Conservation (phyloP, 1,140 invertebrate species). For the Ceratina calcarata region DNA sequence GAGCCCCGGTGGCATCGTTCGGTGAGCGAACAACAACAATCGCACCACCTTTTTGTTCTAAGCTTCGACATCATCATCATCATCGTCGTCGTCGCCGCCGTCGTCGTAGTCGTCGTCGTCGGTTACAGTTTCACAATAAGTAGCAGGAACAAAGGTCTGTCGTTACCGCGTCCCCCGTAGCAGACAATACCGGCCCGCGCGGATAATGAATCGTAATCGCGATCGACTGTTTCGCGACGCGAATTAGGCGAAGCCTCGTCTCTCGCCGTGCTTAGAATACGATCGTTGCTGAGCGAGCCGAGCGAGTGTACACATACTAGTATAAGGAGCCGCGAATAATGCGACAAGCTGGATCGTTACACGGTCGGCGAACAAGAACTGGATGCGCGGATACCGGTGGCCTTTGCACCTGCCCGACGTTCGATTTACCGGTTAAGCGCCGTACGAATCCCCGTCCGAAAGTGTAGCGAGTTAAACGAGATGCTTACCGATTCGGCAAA, state of each 20-base stretch:
- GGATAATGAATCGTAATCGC: slow-evolving; percentile 63
- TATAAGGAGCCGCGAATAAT: slow-evolving; percentile 51
- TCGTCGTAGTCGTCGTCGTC: slow-evolving; percentile 12
- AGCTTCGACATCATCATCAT: not conserved
- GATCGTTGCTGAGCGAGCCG: slow-evolving; percentile 37
- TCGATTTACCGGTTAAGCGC: slow-evolving; percentile 45
- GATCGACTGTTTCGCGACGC: slow-evolving; percentile 40
- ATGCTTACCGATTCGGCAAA: too few species aligned
- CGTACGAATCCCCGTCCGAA: not conserved
- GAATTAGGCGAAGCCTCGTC: slow-evolving; percentile 54
- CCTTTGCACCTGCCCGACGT: slow-evolving; percentile 49
- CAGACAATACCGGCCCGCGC: slow-evolving; percentile 53
- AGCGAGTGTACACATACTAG: slow-evolving; percentile 10
- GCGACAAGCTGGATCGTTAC: slow-evolving; percentile 9
- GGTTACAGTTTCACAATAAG: slow-evolving; percentile 57
- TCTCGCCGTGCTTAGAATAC: slow-evolving; percentile 55
- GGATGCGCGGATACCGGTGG: slow-evolving; percentile 9
- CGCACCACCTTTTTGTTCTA: slow-evolving; percentile 49
- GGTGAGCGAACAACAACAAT: slow-evolving; percentile 29
- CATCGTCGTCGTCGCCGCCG: slow-evolving; percentile 30
- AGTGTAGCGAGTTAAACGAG: too few species aligned
- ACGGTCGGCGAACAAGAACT: slow-evolving; percentile 11
- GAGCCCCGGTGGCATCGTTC: slow-evolving; percentile 44
- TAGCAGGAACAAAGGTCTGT: slow-evolving; percentile 55
- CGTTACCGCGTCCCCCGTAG: slow-evolving; percentile 35